Evolutionary conservation across 2,113 vertebrate genomes (phyloP), one percentile per base, ranked within the genome.

Genomic region (Varanus salvator): DNA sequence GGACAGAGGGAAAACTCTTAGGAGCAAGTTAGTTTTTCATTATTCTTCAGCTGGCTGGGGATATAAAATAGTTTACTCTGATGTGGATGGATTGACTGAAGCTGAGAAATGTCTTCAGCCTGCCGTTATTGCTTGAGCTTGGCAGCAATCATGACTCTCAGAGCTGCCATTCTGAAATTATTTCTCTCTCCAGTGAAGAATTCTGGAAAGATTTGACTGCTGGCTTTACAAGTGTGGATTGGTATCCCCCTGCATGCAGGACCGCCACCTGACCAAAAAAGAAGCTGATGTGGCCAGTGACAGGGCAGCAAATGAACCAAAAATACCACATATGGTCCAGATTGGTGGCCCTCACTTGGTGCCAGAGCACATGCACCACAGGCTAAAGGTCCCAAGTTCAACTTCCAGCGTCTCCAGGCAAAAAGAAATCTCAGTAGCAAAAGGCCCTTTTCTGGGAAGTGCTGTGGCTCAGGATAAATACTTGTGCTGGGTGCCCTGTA

Each of bases 221-320:
- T 68, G 25, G 31, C 44, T 92, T 77, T 91, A 85, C 75, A 90
- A 92, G 71, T 94, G 94, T 94, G 82, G 89, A 90, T 91, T 91
- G 90, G 88, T 74, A 87, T 44, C 94, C 95, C 89, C 11, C 44
- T 78, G 27, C 57, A 12, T 87, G 25, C 54, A 77, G 80, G 8
- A 3, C 44, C 84, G 76, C 29, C 71, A 76, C 80, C 69, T 74
- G 89, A 94, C 87, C 6, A 0, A 89, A n/a, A 76, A 77, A 76
- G 31, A 52, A 88, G 14, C 90, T 85, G 34, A 34, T 38, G 34
- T 64, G n/a, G 52, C 74, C 44, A 0, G 0, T 60, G 14, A 60
- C 57, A 17, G 57, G 57, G 11, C 57, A 60, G 57, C 12, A 60
- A 60, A 60, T 60, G 6, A 15, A 60, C 57, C 12, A 15, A 17